These are phyloP conservation scores for Centropyge bicolor DNA, from an alignment of 2,797 vertebrate species.

Conservation along the genomic window DNA sequence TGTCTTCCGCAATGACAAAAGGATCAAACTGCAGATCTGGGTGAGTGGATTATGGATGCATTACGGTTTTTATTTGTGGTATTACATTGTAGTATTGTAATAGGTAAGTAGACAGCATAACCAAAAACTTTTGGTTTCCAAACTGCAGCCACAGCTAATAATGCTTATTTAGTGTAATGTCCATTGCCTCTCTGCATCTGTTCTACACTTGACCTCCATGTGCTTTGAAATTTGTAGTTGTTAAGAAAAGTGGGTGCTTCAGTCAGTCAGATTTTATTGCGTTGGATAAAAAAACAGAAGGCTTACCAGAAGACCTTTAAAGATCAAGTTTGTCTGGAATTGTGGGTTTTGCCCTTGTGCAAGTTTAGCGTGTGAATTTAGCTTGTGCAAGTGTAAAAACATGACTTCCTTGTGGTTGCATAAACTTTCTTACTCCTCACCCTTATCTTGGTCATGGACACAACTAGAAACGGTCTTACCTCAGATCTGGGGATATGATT, in stretches of 20 bases:
- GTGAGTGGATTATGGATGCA: slow-evolving; percentile 80
- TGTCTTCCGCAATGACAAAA: slow-evolving; percentile 96
- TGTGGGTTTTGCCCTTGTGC: slow-evolving; percentile 33
- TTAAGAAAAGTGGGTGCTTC: not conserved
- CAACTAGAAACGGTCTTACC: not conserved
- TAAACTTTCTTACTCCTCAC: not conserved
- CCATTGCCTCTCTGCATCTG: not conserved
- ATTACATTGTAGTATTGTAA: not conserved
- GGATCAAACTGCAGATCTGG: slow-evolving; percentile 99
- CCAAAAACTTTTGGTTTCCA: not conserved
- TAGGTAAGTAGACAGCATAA: not conserved
- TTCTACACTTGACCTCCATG: not conserved
- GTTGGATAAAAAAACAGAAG: not conserved
- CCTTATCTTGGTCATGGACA: not conserved
- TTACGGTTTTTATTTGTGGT: not conserved
- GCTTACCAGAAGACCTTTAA: not conserved
- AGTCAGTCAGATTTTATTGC: not conserved
- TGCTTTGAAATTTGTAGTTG: not conserved
- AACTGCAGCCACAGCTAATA: not conserved
- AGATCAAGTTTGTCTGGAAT: not conserved
- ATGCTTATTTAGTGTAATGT: not conserved
- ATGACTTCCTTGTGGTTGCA: slow-evolving; percentile 52
- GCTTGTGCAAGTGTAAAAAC: slow-evolving; percentile 25
- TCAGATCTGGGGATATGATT: not conserved
- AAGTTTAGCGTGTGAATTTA: slow-evolving; percentile 31